Conservation (phyloP, 2,888 invertebrate species). For the Hipparchia semele region DNA sequence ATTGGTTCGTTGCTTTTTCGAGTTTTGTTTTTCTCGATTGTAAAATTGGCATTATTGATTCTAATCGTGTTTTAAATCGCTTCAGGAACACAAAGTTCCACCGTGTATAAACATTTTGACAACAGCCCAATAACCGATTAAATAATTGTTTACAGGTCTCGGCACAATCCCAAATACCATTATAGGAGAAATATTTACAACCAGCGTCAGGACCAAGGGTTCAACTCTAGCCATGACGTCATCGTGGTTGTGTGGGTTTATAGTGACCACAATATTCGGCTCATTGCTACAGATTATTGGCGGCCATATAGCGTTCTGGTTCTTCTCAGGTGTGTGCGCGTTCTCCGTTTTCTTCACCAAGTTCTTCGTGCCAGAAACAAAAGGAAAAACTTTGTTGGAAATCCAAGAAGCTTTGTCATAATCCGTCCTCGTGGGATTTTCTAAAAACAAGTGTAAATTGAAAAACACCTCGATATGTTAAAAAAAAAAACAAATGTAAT, state of each 20-base stretch:
- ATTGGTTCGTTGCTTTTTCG: too few species aligned
- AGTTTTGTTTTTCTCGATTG: too few species aligned
- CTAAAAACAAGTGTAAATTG: too few species aligned
- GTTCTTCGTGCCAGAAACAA: constrained; percentile 89
- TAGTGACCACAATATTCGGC: constrained; percentile 41
- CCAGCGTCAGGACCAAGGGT: constrained; percentile 44
- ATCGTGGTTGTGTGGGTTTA: constrained; percentile 41
- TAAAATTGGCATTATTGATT: too few species aligned
- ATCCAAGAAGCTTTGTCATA: constrained; percentile 84
- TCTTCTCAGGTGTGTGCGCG: constrained; percentile 74
- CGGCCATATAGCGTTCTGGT: constrained; percentile 84
- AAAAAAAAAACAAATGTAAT: too few species aligned
- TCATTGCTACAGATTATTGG: constrained; percentile 66
- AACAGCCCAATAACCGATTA: not conserved
- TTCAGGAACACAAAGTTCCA: too few species aligned
- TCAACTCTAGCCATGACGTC: constrained; percentile 39
- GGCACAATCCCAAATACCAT: constrained; percentile 43
- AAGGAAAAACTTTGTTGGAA: constrained; percentile 88
- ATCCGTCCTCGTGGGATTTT: too few species aligned
- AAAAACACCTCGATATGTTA: too few species aligned
- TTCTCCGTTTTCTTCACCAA: constrained; percentile 85
- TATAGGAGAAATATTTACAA: constrained; percentile 45
- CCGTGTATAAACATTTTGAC: too few species aligned
- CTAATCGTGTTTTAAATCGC: too few species aligned
- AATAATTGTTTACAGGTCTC: constrained; percentile 39